Conservation (phyloP, 2,797 vertebrate species). For the Monodelphis domestica region DNA sequence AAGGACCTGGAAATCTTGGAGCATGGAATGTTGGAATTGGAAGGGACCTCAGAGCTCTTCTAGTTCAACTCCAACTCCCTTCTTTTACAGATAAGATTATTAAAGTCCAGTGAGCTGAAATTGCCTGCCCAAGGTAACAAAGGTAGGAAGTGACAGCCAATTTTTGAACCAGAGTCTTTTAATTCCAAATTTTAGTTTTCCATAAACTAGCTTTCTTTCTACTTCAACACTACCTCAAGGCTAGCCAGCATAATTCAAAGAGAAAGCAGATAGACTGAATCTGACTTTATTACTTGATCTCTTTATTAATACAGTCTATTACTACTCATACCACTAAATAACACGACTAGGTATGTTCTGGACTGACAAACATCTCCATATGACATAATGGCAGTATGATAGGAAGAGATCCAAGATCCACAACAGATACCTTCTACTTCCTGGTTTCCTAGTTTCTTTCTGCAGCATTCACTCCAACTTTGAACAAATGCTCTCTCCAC, state of each 20-base stretch:
- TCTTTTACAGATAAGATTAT: neutral
- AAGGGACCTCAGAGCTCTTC: neutral
- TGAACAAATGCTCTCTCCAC: neutral
- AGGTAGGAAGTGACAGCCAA: neutral
- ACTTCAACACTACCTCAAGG: neutral
- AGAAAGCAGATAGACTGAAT: neutral
- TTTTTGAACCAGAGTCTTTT: neutral
- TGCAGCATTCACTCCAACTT: neutral
- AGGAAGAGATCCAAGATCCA: neutral
- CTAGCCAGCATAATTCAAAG: neutral
- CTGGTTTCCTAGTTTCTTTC: neutral
- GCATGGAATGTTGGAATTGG: neutral
- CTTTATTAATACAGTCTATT: neutral
- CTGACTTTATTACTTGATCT: neutral
- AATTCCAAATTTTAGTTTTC: too few relatives aligned
- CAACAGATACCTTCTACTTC: neutral
- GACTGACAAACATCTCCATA: neutral
- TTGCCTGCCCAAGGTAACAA: neutral
- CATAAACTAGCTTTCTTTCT: neutral
- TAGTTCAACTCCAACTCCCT: neutral
- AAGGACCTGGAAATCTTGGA: neutral
- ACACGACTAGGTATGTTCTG: neutral
- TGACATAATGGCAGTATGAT: neutral
- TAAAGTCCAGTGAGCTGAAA: neutral
- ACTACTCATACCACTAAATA: too few relatives aligned